Base-by-base conservation (phyloP, 2,888 invertebrate genomes). In the Altica lythri region DNA sequence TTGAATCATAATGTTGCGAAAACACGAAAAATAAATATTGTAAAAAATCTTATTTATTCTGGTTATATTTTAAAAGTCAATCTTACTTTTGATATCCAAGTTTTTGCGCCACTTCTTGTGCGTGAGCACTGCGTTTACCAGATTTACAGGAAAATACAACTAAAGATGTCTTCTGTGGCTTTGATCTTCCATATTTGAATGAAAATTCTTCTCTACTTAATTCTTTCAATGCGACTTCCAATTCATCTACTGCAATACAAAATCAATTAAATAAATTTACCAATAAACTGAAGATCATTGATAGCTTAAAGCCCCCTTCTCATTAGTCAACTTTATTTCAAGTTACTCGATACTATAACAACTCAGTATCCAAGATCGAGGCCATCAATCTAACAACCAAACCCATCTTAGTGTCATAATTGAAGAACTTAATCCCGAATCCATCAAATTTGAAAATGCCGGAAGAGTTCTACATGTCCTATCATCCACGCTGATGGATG, bases 111-210 rank as follows among this genome's bases (percentile, higher is more conserved):
- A 79, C 78, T 65, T 81, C 78, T 62, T 85, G 83, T 2, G 86
- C 87, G 67, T 76, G 80, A 4, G 77, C 79, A 59, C 86, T 85
- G 67, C 88, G 79, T 63, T 75, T 83, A 2, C 89, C 89, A 56
- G 83, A 80, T 74, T 80, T 83, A 68, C 89, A 89, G 48, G 85
- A 85, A 61, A 89, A 82, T 64, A 89, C 84, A 1, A 89, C 76
- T 61, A 82, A 81, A 2, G 81, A 79, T 29, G 82, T 73, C 55
- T 77, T 72, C 1, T 69, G 55, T 0, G 89, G 89, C 65, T 87
- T 88, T 0, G 77, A 67, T 53, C 77, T 79, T 0, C 80, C 77
- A 69, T 80, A 89, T 50, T 75, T 79, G 25, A 79, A 64, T 61
- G 80, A 66, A 69, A 89, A 89, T 17, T 80, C 78, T 18, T 80